These are phyloP conservation scores for Psittacara wagleri DNA, from an alignment of 2,113 vertebrate species.

Conservation along the genomic window DNA sequence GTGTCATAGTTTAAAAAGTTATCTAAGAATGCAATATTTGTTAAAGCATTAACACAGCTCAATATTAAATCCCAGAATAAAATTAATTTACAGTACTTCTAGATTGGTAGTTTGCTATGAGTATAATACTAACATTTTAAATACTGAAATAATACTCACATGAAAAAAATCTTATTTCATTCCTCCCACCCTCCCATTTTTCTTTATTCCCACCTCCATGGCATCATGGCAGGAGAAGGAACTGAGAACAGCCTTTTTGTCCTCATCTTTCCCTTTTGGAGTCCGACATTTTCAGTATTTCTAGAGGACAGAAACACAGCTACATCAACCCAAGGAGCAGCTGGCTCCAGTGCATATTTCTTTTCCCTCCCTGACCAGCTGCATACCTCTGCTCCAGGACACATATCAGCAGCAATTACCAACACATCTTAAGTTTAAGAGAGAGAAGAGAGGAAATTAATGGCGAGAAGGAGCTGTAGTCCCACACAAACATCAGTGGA, in stretches of 20 bases:
- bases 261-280: not conserved
- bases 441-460: not conserved
- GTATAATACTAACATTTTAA: not conserved
- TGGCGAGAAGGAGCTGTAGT: not conserved
- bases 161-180: not conserved
- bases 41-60: not conserved
- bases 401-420: not conserved
- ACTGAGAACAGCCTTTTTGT: not conserved
- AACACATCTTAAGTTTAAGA: not conserved
- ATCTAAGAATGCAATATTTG: not conserved
- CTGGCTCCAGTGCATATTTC: not conserved
- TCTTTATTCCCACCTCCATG: not conserved
- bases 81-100: not conserved
- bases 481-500: not conserved
- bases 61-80: not conserved
- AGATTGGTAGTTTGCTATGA: not conserved
- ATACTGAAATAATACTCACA: not conserved
- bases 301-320: not conserved
- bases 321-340: not conserved
- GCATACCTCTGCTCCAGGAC: not conserved
- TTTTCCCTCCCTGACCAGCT: not conserved
- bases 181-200: not conserved
- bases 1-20: not conserved
- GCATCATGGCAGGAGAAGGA: not conserved
- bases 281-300: not conserved